Evolutionary conservation across 2,797 vertebrate species (phyloP).

Genomic region (Takifugu ocellatus): DNA sequence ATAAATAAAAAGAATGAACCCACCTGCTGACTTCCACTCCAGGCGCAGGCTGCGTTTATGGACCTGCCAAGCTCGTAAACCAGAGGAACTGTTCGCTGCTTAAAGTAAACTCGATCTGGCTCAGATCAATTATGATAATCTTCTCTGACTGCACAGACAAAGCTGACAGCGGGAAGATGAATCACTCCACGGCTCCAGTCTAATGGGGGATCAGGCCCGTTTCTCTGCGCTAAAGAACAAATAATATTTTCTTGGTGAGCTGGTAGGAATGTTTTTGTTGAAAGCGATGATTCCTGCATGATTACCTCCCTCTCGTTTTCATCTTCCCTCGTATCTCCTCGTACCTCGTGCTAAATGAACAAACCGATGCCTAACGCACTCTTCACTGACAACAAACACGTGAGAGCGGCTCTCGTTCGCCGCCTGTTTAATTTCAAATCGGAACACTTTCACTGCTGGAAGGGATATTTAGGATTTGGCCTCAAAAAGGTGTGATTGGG

Average conservation of each 20-base stretch:
- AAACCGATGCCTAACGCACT: conserved; percentile 24
- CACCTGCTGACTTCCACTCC: conserved; percentile 3
- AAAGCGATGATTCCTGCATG: conserved; percentile 21
- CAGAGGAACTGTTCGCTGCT: conserved; percentile 1
- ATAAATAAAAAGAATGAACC: conserved; percentile 19
- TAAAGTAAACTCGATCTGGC: neutral
- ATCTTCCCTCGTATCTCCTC: conserved; percentile 20
- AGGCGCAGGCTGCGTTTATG: conserved; percentile 13
- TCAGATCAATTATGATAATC: conserved; percentile 28
- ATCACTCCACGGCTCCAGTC: conserved; percentile 19
- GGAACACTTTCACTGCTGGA: conserved; percentile 21
- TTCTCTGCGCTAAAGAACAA: conserved; percentile 25
- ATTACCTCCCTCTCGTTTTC: neutral
- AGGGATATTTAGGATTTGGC: conserved; percentile 19
- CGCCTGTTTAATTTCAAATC: too few species aligned
- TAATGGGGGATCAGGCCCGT: neutral
- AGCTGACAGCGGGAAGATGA: conserved; percentile 21
- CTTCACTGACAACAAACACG: conserved; percentile 13
- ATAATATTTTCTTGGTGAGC: conserved; percentile 37
- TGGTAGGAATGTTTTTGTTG: conserved; percentile 35
- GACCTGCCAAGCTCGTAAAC: conserved; percentile 22
- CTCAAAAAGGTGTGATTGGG: conserved; percentile 31
- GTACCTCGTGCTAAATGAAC: conserved; percentile 28
- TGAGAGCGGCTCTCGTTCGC: conserved; percentile 15
- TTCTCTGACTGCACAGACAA: conserved; percentile 12